Percentiles rank a stretch among this genome's conserved stretches.
phyloP scores from a whole-genome alignment of 2,888 invertebrate genomes.

The Nasonovia ribisnigri region DNA sequence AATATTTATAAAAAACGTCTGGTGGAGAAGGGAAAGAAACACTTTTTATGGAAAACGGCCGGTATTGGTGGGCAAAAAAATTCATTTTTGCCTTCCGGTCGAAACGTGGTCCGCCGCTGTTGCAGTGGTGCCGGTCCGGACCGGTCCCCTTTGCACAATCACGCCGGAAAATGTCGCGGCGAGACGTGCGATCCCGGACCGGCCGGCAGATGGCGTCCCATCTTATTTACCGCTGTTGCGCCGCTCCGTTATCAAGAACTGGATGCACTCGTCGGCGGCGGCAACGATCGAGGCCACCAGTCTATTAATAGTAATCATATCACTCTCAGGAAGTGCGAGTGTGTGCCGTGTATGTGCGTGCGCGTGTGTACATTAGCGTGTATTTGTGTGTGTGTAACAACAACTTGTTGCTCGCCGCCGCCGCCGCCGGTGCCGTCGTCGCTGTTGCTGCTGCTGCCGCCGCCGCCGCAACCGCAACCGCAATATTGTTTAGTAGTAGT shows the following conservation, averaged over 20 bases:
- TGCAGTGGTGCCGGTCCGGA: too few relatives aligned
- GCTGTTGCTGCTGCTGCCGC: not conserved
- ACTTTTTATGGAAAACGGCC: not conserved
- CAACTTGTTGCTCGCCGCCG: slow-evolving; percentile 63
- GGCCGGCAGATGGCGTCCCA: slow-evolving; percentile 2
- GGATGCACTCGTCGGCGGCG: slow-evolving; percentile 47
- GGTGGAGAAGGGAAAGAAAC: not conserved
- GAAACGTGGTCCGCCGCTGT: not conserved
- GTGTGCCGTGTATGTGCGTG: not conserved
- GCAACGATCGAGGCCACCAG: slow-evolving; percentile 58
- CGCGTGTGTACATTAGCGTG: not conserved
- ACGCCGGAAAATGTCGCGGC: not conserved
- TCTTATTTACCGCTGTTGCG: slow-evolving; percentile 1
- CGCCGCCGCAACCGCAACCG: not conserved
- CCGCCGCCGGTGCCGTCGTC: not conserved
- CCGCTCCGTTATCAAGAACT: slow-evolving; percentile 58
- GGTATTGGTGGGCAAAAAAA: not conserved
- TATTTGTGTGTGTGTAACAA: slow-evolving; percentile 17
- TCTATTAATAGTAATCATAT: slow-evolving; percentile 64
- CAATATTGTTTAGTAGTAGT: not conserved
- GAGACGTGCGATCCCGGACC: not conserved
- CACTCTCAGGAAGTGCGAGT: slow-evolving; percentile 47
- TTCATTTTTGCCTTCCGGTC: not conserved
- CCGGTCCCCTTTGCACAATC: not conserved
- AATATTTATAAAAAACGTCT: not conserved